These are phyloP conservation scores for Cantharis rustica DNA, from an alignment of 2,888 invertebrate species.

Conservation along the genomic window DNA sequence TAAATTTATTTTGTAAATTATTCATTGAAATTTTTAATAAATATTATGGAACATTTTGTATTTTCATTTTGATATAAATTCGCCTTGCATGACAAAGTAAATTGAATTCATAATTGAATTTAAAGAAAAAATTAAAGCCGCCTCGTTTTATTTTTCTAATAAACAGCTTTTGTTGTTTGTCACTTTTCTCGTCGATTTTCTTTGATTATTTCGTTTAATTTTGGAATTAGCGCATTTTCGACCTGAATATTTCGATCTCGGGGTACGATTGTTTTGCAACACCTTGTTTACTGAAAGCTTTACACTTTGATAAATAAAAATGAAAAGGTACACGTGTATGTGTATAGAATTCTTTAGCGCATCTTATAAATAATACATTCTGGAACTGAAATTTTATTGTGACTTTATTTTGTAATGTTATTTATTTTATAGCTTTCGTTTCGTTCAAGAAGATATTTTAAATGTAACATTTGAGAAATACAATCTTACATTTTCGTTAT, in stretches of 20 bases:
- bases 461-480: neutral
- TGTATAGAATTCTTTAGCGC: neutral
- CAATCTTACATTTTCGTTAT: neutral
- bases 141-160: neutral
- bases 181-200: neutral
- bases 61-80: neutral
- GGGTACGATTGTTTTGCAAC: neutral
- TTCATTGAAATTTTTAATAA: neutral
- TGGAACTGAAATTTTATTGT: neutral
- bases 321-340: neutral
- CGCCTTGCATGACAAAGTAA: neutral
- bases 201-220: neutral
- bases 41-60: neutral
- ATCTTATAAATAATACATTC: constrained; percentile 1
- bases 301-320: neutral
- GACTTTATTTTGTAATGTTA: neutral
- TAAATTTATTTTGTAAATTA: neutral
- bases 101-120: neutral
- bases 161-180: neutral
- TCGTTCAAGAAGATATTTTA: neutral
- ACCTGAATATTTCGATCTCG: no score
- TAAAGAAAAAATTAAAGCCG: neutral
- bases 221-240: neutral
- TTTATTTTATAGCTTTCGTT: constrained; percentile 1
- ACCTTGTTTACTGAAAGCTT: neutral